phyloP scores from a whole-genome alignment of 2,888 invertebrate genomes.

The Trachelus stipa region DNA sequence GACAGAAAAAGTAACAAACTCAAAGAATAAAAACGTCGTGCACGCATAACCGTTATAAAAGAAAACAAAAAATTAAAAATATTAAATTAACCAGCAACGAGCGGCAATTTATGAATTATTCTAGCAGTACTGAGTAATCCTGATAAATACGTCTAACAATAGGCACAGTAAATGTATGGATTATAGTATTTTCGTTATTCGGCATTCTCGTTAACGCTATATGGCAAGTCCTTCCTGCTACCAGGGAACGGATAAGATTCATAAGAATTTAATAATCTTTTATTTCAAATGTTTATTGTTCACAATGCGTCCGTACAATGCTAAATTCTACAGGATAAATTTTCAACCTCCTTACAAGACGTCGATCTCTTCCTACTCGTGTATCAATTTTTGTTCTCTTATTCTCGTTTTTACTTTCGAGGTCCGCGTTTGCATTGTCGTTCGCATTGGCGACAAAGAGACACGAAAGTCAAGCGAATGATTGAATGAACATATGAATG shows the following conservation, averaged over 20 bases:
- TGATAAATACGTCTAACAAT: slow-evolving; percentile 60
- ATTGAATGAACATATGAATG: not conserved
- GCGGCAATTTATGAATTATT: not conserved
- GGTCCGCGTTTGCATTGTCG: not conserved
- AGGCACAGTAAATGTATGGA: slow-evolving; percentile 63
- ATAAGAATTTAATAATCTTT: slow-evolving; percentile 36
- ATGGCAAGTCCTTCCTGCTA: slow-evolving; percentile 60
- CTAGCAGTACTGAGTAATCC: slow-evolving; percentile 27
- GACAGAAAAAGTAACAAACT: not conserved
- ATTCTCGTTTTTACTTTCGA: not conserved
- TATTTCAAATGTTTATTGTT: slow-evolving; percentile 53
- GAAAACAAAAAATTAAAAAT: slow-evolving; percentile 24
- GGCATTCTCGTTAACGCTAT: slow-evolving; percentile 46
- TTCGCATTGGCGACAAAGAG: not conserved
- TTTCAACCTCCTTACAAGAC: slow-evolving; percentile 20
- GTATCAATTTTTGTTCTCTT: not conserved
- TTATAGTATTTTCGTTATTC: slow-evolving; percentile 45
- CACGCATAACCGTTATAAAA: slow-evolving; percentile 18
- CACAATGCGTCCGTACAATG: slow-evolving; percentile 53
- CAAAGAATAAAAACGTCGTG: slow-evolving; percentile 16
- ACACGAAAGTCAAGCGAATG: not conserved
- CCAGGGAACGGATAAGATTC: slow-evolving; percentile 59
- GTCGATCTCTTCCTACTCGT: not conserved
- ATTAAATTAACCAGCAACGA: not conserved
- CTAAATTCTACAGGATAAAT: slow-evolving; percentile 36